These are phyloP conservation scores for Macrostomum cliftonense DNA, from an alignment of 2,888 invertebrate genomes.

Conservation along the genomic window DNA sequence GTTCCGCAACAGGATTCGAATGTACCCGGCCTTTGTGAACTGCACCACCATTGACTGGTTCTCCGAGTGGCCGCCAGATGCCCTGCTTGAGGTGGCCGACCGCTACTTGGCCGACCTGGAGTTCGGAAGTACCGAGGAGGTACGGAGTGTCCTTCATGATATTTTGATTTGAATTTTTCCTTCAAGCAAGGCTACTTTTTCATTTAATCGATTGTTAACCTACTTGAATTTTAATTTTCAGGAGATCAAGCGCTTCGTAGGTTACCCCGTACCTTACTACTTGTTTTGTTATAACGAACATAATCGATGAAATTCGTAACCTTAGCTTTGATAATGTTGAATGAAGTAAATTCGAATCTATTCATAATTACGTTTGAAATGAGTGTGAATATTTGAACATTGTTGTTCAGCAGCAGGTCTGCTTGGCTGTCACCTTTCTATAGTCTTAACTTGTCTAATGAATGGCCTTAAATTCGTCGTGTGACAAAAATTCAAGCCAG, in stretches of 20 bases:
- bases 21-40: conserved; percentile 69
- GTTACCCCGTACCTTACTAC: too few relatives aligned
- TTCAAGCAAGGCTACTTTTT: too few relatives aligned
- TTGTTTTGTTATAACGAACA: too few relatives aligned
- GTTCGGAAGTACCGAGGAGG: conserved; percentile 44
- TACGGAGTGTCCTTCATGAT: neutral
- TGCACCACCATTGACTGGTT: conserved; percentile 77
- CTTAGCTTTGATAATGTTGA: too few relatives aligned
- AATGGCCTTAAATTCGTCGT: neutral
- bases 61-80: conserved; percentile 67
- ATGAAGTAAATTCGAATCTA: too few relatives aligned
- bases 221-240: too few relatives aligned
- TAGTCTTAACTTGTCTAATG: neutral
- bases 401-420: neutral
- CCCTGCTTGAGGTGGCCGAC: conserved; percentile 67
- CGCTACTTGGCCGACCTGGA: conserved; percentile 51
- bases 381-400: conserved; percentile 6
- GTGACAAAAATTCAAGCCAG: neutral
- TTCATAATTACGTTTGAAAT: neutral
- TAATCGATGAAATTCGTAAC: too few relatives aligned
- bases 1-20: conserved; percentile 55
- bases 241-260: neutral
- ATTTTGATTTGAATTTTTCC: too few relatives aligned
- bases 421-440: neutral
- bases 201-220: too few relatives aligned